A percentile compares a stretch with the other conserved stretches of the same genome.
Conservation (phyloP, 2,888 invertebrate species). For the Xanthorhoe designata region DNA sequence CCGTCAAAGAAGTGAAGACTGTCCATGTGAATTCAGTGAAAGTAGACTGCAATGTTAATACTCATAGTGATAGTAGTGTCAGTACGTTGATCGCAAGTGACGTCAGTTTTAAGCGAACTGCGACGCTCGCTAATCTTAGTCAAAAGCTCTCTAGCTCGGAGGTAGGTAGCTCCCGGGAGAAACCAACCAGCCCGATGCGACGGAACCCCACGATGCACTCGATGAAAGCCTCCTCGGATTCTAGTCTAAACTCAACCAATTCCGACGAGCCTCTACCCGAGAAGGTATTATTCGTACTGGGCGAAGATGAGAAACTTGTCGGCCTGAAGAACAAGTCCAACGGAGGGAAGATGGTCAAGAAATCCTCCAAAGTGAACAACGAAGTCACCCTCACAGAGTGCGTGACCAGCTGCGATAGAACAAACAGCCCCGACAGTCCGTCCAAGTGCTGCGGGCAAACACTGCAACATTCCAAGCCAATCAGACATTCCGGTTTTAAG, state of each 20-base stretch:
- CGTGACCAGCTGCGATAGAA: slow-evolving; percentile 54
- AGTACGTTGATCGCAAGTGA: slow-evolving; percentile 67
- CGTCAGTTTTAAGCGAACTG: slow-evolving; percentile 65
- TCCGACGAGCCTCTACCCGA: slow-evolving; percentile 65
- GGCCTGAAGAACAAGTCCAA: slow-evolving; percentile 86
- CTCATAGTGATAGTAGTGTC: slow-evolving; percentile 68
- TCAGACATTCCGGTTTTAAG: slow-evolving; percentile 89
- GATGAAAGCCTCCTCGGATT: slow-evolving; percentile 65
- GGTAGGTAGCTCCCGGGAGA: slow-evolving; percentile 53
- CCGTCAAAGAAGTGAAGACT: slow-evolving; percentile 69
- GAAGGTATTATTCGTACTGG: slow-evolving; percentile 89
- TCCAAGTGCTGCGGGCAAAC: slow-evolving; percentile 80
- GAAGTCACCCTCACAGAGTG: slow-evolving; percentile 55
- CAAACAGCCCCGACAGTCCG: slow-evolving; percentile 63
- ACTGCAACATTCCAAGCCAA: slow-evolving; percentile 86
- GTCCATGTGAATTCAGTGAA: slow-evolving; percentile 50
- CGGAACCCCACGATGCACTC: slow-evolving; percentile 68
- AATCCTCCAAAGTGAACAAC: slow-evolving; percentile 65
- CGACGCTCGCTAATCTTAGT: slow-evolving; percentile 69
- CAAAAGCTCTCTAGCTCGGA: slow-evolving; percentile 74
- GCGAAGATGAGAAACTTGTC: slow-evolving; percentile 89
- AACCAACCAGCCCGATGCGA: slow-evolving; percentile 56
- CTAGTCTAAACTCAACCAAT: slow-evolving; percentile 67
- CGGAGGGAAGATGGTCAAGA: slow-evolving; percentile 74
- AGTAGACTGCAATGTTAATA: slow-evolving; percentile 51